Evolutionary conservation across 2,113 vertebrate genomes (phyloP), one percentile per base, ranked within the genome.

Genomic region (Etheostoma cragini): DNA sequence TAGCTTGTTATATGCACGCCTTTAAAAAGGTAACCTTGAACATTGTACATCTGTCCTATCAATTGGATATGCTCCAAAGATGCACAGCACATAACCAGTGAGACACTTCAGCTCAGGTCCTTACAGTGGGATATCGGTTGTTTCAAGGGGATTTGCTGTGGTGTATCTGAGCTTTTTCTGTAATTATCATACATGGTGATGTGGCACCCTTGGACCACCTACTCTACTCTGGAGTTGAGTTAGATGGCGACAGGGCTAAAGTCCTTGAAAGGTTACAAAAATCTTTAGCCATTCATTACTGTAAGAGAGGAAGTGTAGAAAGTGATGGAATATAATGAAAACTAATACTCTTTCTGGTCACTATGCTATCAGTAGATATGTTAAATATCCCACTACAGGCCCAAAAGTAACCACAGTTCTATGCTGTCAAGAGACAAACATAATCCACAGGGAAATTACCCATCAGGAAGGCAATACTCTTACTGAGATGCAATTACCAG

Each of bases 361-460:
- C 88, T 71, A 62, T 88, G 82, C 85, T 81, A 91, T 91, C 89
- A 88, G 82, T 83, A 93, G 91, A 94, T 91, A 93, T 92, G 93
- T 88, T 94, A 93, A 94, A 94, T 93, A 94, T 94, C 92, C 91
- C 83, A 92, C 94, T 93, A 92, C 86, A 83, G 91, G 73, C 80
- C 84, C 76, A 86, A 87, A 91, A 92, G 93, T 89, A 91, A 93
- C 88, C 89, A 89, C 87, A 90, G 91, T 88, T 91, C 88, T 87
- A 87, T 91, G 88, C 82, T 84, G 90, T 90, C 91, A 92, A 91
- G 93, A 93, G 92, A 86, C 91, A 91, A 92, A 93, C 93, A 94
- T 92, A 93, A 95, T 94, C 94, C 92, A 45, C 84, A 91, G 93
- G 94, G 94, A 95, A 94, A 93, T 95, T 94, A 95, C 92, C 93